phyloP scores from a whole-genome alignment of 2,888 invertebrate genomes.

The Sinentomon sp. region DNA sequence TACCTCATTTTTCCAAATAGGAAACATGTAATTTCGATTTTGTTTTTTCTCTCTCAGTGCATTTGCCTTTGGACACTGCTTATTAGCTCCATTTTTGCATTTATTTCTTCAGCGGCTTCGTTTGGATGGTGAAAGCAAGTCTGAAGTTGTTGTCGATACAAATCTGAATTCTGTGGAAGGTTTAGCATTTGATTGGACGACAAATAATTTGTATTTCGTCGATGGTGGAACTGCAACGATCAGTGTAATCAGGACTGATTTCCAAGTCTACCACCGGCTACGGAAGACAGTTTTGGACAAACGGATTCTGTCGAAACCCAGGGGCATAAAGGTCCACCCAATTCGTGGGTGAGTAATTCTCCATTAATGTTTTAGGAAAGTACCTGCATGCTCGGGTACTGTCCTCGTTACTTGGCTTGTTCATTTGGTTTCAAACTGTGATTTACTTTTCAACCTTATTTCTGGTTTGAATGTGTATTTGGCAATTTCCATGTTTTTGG shows the following conservation, averaged over 20 bases:
- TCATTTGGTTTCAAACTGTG: too few species aligned
- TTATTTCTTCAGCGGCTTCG: constrained; percentile 29
- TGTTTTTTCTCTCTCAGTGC: too few species aligned
- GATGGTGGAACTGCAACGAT: constrained; percentile 51
- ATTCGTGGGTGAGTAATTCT: constrained; percentile 28
- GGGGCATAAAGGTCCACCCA: constrained; percentile 61
- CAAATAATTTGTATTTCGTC: constrained; percentile 58
- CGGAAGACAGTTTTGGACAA: constrained; percentile 42
- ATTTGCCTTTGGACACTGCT: too few species aligned
- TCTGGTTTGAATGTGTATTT: too few species aligned
- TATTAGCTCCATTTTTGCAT: constrained; percentile 4
- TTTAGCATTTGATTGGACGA: constrained; percentile 69
- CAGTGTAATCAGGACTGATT: constrained; percentile 43
- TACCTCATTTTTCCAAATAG: too few species aligned
- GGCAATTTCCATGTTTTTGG: too few species aligned
- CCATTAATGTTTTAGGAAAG: constrained; percentile 1
- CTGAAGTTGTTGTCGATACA: constrained; percentile 41
- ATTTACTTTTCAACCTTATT: too few species aligned
- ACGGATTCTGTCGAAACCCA: constrained; percentile 35
- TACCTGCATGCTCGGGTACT: neutral
- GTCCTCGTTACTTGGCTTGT: too few species aligned
- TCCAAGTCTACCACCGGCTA: constrained; percentile 35
- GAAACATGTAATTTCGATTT: too few species aligned
- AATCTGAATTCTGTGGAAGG: constrained; percentile 57
- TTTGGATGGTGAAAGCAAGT: constrained; percentile 33